Percentiles rank a stretch among this genome's conserved stretches.
phyloP scores from a whole-genome alignment of 2,113 vertebrate species.

The Campylorhamphus procurvoides region DNA sequence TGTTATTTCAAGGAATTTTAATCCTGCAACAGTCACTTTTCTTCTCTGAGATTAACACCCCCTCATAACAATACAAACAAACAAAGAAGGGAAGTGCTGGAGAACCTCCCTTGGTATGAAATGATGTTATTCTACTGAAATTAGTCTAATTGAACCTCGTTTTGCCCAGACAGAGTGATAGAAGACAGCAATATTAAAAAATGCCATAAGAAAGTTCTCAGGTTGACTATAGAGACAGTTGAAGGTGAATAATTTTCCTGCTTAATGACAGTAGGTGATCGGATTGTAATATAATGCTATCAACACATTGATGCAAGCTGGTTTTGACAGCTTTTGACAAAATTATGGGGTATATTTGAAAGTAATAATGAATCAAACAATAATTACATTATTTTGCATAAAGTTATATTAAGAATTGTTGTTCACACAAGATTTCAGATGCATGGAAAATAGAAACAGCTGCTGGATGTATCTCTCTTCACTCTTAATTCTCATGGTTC shows the following conservation, averaged over 20 bases:
- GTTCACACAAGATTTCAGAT: not conserved
- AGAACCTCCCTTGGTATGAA: not conserved
- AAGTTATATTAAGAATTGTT: not conserved
- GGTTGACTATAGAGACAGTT: not conserved
- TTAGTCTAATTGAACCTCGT: not conserved
- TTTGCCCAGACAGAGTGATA: not conserved
- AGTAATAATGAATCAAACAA: not conserved
- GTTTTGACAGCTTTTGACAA: not conserved
- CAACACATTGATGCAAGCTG: not conserved
- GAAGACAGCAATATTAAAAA: not conserved
- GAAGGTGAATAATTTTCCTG: not conserved
- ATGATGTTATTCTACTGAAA: not conserved
- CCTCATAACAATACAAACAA: not conserved
- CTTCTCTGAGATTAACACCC: not conserved
- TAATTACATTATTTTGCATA: not conserved
- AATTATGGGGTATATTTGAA: not conserved
- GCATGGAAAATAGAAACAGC: not conserved
- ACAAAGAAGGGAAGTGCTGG: not conserved
- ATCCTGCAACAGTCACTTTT: not conserved
- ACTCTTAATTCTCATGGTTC: not conserved
- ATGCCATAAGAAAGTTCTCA: not conserved
- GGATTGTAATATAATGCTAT: not conserved
- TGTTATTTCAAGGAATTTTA: not conserved
- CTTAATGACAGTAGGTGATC: not conserved
- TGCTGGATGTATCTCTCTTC: not conserved